Evolutionary conservation across 2,113 vertebrate species (phyloP).

Genomic region (Leucosticte australis): DNA sequence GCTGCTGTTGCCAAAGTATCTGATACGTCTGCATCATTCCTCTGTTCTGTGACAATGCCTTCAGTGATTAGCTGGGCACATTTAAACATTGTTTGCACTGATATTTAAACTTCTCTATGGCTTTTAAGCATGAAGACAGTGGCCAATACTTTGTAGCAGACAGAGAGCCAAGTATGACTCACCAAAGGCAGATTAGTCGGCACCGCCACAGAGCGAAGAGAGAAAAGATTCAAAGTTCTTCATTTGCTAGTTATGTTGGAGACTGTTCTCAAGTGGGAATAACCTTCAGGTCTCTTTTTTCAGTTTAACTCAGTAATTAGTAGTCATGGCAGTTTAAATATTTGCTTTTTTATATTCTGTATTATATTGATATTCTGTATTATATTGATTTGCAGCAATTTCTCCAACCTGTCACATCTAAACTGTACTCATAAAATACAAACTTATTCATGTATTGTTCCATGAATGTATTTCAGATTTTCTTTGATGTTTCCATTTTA

Average conservation of each 20-base stretch:
- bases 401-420: background rate
- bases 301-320: conserved; percentile 20
- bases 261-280: background rate
- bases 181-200: background rate
- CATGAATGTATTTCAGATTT: background rate
- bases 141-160: conserved; percentile 15
- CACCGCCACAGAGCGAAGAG: background rate
- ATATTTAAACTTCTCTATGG: background rate
- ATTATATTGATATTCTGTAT: background rate
- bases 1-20: conserved; percentile 29
- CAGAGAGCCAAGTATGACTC: background rate
- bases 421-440: background rate
- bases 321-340: background rate
- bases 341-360: background rate
- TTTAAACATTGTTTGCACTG: conserved; percentile 47
- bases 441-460: background rate
- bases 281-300: conserved; percentile 11
- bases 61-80: conserved; percentile 47
- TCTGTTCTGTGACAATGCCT: conserved; percentile 51
- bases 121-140: background rate
- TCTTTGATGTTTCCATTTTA: background rate
- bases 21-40: background rate
- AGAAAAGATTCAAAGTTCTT: background rate
- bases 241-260: background rate
- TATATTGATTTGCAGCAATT: background rate